Conservation (phyloP, 2,888 invertebrate genomes). For the Bombylius major region DNA sequence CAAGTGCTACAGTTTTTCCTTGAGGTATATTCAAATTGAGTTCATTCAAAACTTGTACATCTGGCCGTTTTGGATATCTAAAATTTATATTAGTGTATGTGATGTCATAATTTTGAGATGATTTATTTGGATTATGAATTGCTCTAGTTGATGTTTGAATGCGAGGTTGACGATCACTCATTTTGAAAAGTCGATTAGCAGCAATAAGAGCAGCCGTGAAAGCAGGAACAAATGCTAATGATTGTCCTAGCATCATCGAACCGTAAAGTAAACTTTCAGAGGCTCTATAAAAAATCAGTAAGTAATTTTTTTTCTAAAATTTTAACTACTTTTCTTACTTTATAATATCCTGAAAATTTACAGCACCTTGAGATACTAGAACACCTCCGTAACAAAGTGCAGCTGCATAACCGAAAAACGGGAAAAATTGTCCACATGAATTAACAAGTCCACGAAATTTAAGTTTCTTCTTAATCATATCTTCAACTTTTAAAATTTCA, state of each 20-base stretch:
- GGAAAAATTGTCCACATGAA: slow-evolving; percentile 54
- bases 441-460: slow-evolving; percentile 54
- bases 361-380: slow-evolving; percentile 46
- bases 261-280: slow-evolving; percentile 63
- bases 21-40: slow-evolving; percentile 50
- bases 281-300: slow-evolving; percentile 39
- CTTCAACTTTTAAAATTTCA: slow-evolving; percentile 41
- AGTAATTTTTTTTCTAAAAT: not conserved
- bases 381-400: slow-evolving; percentile 59
- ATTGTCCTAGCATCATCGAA: slow-evolving; percentile 63
- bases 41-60: slow-evolving; percentile 57
- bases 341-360: slow-evolving; percentile 53
- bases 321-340: slow-evolving; percentile 39
- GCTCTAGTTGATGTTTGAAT: slow-evolving; percentile 37
- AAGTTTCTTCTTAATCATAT: slow-evolving; percentile 40
- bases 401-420: slow-evolving; percentile 58
- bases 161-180: slow-evolving; percentile 46
- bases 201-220: slow-evolving; percentile 58
- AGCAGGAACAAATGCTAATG: slow-evolving; percentile 62
- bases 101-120: slow-evolving; percentile 15
- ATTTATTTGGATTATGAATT: not conserved
- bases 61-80: slow-evolving; percentile 67
- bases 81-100: slow-evolving; percentile 55
- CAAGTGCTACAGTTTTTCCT: slow-evolving; percentile 60
- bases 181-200: slow-evolving; percentile 51